Conservation (phyloP, 1,140 invertebrate species). For the Hetaerina americana region DNA sequence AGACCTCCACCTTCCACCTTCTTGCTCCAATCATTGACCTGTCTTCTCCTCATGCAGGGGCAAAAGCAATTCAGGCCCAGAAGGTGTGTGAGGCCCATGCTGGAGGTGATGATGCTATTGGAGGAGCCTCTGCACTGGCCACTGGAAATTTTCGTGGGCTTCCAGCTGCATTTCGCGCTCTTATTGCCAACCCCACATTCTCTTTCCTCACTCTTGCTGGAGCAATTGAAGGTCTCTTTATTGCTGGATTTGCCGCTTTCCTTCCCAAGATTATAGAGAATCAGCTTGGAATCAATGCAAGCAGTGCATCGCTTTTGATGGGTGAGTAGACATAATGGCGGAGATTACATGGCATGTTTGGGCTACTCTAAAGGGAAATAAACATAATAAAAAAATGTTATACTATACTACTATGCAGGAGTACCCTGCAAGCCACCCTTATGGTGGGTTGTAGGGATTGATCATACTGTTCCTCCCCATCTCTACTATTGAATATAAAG, state of each 20-base stretch:
- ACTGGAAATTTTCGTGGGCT: conserved; percentile 50
- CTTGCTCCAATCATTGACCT: too few relatives aligned
- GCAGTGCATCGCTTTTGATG: conserved; percentile 56
- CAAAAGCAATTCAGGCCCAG: conserved; percentile 46
- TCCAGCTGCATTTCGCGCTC: conserved; percentile 44
- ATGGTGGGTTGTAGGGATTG: not conserved
- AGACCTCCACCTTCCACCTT: not conserved
- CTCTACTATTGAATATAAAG: too few relatives aligned
- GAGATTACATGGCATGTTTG: too few relatives aligned
- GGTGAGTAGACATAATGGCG: conserved; percentile 49
- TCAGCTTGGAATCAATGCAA: conserved; percentile 62
- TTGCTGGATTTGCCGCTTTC: conserved; percentile 69
- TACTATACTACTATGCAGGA: not conserved
- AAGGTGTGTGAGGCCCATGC: conserved; percentile 56
- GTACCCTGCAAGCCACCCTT: not conserved
- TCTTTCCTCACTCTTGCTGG: conserved; percentile 66
- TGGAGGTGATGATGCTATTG: conserved; percentile 13
- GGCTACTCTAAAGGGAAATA: too few relatives aligned
- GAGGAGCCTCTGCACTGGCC: conserved; percentile 28
- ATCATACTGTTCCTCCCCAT: not conserved
- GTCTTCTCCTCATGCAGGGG: conserved; percentile 29
- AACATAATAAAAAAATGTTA: not conserved
- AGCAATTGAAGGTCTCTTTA: conserved; percentile 59
- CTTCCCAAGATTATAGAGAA: conserved; percentile 73
- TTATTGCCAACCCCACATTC: conserved; percentile 65